Conservation (phyloP, 2,797 vertebrate genomes). For the Sebastes kiyomatsui region DNA sequence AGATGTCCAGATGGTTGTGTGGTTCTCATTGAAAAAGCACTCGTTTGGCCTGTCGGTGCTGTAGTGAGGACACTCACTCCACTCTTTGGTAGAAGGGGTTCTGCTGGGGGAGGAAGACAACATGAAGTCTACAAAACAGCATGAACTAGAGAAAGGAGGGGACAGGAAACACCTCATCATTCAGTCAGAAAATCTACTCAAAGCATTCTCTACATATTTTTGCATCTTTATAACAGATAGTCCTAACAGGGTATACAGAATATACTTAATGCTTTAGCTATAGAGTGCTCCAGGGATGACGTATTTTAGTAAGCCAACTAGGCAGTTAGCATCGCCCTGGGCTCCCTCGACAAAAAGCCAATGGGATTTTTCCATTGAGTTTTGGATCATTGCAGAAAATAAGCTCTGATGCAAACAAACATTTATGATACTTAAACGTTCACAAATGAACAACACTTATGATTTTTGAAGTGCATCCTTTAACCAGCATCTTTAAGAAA, state of each 20-base stretch:
- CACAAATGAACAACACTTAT: no score
- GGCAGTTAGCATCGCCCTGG: no score
- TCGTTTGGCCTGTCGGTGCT: slow-evolving; percentile 83
- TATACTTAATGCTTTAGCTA: no score
- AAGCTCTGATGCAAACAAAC: no score
- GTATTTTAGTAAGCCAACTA: no score
- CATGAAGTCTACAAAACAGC: not conserved
- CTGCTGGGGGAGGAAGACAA: slow-evolving; percentile 25
- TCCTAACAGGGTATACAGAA: no score
- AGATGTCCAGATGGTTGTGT: slow-evolving; percentile 89
- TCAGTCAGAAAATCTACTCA: not conserved
- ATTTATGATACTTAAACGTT: no score
- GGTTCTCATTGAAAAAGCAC: slow-evolving; percentile 91
- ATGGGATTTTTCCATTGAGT: no score
- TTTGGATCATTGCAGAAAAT: no score
- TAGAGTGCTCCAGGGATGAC: no score
- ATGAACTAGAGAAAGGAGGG: not conserved
- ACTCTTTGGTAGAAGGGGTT: slow-evolving; percentile 65
- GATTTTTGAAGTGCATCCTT: not conserved
- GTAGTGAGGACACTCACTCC: slow-evolving; percentile 94
- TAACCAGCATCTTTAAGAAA: not conserved
- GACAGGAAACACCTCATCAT: not conserved
- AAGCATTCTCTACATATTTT: not conserved
- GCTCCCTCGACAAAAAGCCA: no score
- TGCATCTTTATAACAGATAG: not conserved